Base-by-base conservation (phyloP, 2,797 vertebrate genomes). In the Pseudomugil tenellus region DNA sequence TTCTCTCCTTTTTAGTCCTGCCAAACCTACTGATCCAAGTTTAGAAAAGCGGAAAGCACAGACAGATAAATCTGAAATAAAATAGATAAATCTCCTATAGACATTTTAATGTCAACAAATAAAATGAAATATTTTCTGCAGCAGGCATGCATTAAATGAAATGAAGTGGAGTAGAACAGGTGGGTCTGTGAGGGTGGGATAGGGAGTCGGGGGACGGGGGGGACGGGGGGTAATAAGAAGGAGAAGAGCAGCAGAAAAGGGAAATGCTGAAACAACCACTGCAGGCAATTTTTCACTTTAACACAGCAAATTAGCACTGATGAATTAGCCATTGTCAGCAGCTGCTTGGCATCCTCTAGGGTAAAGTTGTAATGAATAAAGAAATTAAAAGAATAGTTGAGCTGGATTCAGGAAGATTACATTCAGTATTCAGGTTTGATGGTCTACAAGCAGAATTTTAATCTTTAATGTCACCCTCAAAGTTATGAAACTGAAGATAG, bases 221-320 rank as follows among this genome's bases (percentile, higher is more conserved):
- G n/a, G n/a, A n/a, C n/a, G n/a, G n/a, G n/a, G n/a, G n/a, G n/a
- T n/a, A n/a, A n/a, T 31, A 72, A 69, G 37, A 16, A 65, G 31
- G 37, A 63, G 28, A 71, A 60, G 48, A 49, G 9, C 34, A 60
- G 29, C n/a, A 52, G 26, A 52, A 28, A 32, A 19, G 29, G 12
- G 32, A 63, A 72, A 56, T 11, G 13, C 25, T 64, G 48, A 70
- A 76, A 79, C 41, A 70, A 70, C 56, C 32, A 64, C 72, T 2
- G 49, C 39, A 28, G 55, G 74, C 72, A 64, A 65, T 68, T 52
- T 65, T 56, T 74, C 35, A 21, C 34, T 73, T 57, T 79, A 81
- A 77, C 72, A 54, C 49, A 73, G 74, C 55, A 83, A 85, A 88
- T 87, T 83, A 87, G 64, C 69, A 10, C 53, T 77, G 81, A 88